These are phyloP conservation scores for Zapus hudsonius DNA, from an alignment of 2,113 vertebrate species.

Conservation along the genomic window DNA sequence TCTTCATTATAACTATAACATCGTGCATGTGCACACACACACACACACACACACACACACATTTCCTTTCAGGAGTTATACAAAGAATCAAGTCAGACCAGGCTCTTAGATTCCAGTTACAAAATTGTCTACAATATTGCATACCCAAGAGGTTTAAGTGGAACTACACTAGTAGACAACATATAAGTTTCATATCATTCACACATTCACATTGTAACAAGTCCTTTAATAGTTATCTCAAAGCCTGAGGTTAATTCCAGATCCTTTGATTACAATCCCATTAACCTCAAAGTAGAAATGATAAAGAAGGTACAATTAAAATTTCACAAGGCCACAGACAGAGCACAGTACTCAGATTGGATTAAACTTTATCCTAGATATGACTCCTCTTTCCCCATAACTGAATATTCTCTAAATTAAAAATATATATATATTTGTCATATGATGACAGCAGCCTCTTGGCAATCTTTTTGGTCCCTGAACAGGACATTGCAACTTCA, in stretches of 20 bases:
- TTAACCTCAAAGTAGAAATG: not conserved
- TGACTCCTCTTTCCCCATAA: not conserved
- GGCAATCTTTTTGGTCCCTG: not conserved
- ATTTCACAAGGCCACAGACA: not conserved
- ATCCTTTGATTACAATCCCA: not conserved
- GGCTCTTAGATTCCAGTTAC: not conserved
- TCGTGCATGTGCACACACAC: not conserved
- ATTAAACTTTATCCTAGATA: not conserved
- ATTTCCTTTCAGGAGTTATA: not conserved
- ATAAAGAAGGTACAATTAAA: not conserved
- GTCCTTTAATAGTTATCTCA: constrained; percentile 1
- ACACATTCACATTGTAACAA: not conserved
- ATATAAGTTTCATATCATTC: not conserved
- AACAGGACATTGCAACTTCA: not conserved
- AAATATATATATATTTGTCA: constrained; percentile 11
- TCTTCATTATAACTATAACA: not conserved
- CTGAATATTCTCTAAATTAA: not conserved
- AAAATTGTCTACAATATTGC: not conserved
- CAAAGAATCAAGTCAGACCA: not conserved
- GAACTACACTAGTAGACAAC: not conserved
- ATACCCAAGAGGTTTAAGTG: not conserved
- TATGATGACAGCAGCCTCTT: constrained; percentile 14
- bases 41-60: not conserved
- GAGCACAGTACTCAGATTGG: not conserved
- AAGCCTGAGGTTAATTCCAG: not conserved